These are phyloP conservation scores for Barbus barbus DNA, from an alignment of 2,113 vertebrate genomes.

Conservation along the genomic window DNA sequence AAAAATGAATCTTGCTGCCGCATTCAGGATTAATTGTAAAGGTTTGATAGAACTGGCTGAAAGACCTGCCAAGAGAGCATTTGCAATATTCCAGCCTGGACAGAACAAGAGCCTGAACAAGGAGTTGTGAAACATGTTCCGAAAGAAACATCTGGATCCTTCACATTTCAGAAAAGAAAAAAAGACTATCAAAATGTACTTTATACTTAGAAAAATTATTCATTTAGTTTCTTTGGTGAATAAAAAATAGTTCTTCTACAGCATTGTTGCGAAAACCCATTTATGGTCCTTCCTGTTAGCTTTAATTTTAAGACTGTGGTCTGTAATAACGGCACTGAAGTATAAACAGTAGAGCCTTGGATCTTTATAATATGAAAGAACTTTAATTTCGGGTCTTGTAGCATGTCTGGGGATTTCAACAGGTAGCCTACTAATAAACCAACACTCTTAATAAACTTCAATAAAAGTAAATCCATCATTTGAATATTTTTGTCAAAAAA, in stretches of 20 bases:
- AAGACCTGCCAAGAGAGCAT: too few species aligned
- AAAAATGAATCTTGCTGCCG: too few species aligned
- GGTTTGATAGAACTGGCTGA: too few species aligned
- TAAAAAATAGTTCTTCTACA: background rate
- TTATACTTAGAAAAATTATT: too few species aligned
- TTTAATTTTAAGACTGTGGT: background rate
- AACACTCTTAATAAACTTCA: background rate
- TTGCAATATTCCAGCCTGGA: too few species aligned
- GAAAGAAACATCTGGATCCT: too few species aligned
- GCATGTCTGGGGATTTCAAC: background rate
- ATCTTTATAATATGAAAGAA: background rate
- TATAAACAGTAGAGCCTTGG: background rate
- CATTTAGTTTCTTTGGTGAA: too few species aligned
- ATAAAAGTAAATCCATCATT: background rate
- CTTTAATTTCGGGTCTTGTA: background rate
- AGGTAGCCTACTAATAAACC: background rate
- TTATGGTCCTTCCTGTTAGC: background rate
- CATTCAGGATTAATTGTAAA: too few species aligned
- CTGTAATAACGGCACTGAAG: constrained; percentile 31
- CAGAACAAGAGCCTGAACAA: too few species aligned
- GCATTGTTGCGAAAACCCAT: background rate
- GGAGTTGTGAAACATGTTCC: too few species aligned
- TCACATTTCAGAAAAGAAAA: too few species aligned
- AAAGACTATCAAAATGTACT: too few species aligned
- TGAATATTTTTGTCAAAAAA: background rate